Conservation (phyloP, 1,140 invertebrate genomes). For the Hylyphantes graminicola region DNA sequence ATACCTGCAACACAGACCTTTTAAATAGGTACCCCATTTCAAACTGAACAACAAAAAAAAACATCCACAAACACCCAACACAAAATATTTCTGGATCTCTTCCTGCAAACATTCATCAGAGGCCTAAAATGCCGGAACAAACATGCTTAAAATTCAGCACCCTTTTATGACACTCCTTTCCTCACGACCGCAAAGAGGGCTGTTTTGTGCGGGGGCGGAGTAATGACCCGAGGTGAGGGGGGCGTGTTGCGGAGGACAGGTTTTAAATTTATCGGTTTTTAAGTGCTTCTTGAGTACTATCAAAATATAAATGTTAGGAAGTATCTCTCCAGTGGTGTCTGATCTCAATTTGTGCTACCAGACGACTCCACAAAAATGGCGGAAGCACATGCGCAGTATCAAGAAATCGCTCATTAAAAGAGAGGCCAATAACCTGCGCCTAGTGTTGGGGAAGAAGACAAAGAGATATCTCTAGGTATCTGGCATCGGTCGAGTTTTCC, state of each 20-base stretch:
- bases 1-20: not conserved
- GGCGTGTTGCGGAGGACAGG: conserved; percentile 14
- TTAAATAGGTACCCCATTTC: not conserved
- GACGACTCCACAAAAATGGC: too few species aligned
- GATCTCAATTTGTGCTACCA: too few species aligned
- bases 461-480: too few species aligned
- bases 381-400: too few species aligned
- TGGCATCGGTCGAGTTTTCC: too few species aligned
- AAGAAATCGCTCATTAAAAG: too few species aligned
- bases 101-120: conserved; percentile 23
- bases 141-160: conserved; percentile 57
- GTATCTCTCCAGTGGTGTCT: too few species aligned
- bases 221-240: conserved; percentile 19
- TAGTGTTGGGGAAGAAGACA: too few species aligned
- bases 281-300: not conserved
- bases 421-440: too few species aligned
- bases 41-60: not conserved
- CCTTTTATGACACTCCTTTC: conserved; percentile 45
- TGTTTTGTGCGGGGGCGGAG: conserved; percentile 1
- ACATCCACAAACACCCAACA: not conserved
- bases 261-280: conserved; percentile 52
- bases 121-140: conserved; percentile 26
- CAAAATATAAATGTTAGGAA: too few species aligned
- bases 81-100: not conserved
- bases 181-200: not conserved